Evolutionary conservation across 2,797 vertebrate genomes (phyloP).

Genomic region (Phalloptychus januarius): DNA sequence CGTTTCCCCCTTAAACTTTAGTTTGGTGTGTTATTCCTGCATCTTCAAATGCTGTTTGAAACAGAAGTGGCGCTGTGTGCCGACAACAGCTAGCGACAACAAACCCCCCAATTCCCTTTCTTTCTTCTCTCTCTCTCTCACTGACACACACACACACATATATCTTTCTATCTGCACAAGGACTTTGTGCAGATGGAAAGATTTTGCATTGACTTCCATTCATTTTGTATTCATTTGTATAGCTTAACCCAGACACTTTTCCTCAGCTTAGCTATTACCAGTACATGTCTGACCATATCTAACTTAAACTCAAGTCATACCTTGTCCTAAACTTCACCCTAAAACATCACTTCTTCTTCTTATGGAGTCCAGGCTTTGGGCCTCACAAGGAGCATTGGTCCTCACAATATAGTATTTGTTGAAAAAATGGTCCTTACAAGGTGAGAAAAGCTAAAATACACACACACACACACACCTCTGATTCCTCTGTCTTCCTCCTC

Average conservation of each 20-base stretch:
- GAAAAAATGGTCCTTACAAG: not conserved
- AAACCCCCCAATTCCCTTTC: slow-evolving; percentile 28
- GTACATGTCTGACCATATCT: not conserved
- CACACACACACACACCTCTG: slow-evolving; percentile 4
- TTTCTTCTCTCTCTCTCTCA: slow-evolving; percentile 27
- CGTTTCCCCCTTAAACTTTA: slow-evolving; percentile 30
- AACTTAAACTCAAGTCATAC: not conserved
- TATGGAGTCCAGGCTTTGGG: too few species aligned
- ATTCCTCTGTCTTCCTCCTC: slow-evolving; percentile 30
- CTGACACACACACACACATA: not conserved
- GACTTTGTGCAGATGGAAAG: not conserved
- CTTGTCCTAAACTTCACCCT: not conserved
- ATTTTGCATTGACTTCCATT: not conserved
- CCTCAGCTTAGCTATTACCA: too few species aligned
- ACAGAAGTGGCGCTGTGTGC: slow-evolving; percentile 45
- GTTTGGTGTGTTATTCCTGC: slow-evolving; percentile 48
- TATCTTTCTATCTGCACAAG: not conserved
- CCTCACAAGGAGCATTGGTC: not conserved
- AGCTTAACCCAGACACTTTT: not conserved
- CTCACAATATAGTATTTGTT: not conserved
- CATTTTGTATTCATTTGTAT: not conserved
- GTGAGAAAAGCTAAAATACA: not conserved
- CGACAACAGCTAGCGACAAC: slow-evolving; percentile 50
- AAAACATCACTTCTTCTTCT: not conserved
- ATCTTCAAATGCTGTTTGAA: slow-evolving; percentile 66